A percentile compares a stretch with the other conserved stretches of the same genome.
These are phyloP conservation scores for Pungitius pungitius DNA, from an alignment of 2,113 vertebrate genomes.

Conservation along the genomic window DNA sequence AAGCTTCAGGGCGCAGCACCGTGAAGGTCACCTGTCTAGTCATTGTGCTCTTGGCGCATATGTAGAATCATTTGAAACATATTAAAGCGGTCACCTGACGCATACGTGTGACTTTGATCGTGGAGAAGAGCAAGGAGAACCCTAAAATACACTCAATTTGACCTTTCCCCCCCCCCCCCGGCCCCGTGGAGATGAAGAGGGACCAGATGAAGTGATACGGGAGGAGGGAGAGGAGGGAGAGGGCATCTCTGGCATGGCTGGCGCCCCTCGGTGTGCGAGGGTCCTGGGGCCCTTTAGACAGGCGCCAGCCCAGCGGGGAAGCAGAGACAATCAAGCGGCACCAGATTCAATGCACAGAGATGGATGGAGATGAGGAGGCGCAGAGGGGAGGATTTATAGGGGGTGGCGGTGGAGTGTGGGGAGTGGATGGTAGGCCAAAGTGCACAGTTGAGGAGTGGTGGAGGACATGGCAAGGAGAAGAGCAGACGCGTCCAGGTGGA, in stretches of 20 bases:
- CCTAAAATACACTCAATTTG: slow-evolving; percentile 36
- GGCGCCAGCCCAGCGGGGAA: slow-evolving; percentile 81
- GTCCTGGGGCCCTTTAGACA: slow-evolving; percentile 80
- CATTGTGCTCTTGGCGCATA: slow-evolving; percentile 5
- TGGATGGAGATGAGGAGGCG: slow-evolving; percentile 58
- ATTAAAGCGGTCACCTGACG: not conserved
- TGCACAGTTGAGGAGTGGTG: slow-evolving; percentile 52
- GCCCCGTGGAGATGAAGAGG: slow-evolving; percentile 45
- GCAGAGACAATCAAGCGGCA: slow-evolving; percentile 80
- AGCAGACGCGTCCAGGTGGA: slow-evolving; percentile 47
- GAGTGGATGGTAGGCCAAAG: slow-evolving; percentile 38
- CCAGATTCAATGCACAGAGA: slow-evolving; percentile 77
- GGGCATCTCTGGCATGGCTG: slow-evolving; percentile 74
- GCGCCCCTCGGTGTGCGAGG: slow-evolving; percentile 73
- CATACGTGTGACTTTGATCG: not conserved
- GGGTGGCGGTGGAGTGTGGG: not conserved
- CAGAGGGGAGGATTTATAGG: slow-evolving; percentile 38
- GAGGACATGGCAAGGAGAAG: slow-evolving; percentile 57
- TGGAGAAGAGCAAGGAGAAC: not conserved
- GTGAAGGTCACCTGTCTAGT: slow-evolving; percentile 45
- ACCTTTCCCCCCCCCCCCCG: slow-evolving; percentile 50
- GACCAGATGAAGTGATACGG: slow-evolving; percentile 47
- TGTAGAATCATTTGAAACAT: not conserved
- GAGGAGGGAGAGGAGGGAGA: slow-evolving; percentile 29
- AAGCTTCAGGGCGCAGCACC: slow-evolving; percentile 24